These are phyloP conservation scores for Saccopteryx bilineata DNA, from an alignment of 2,113 vertebrate genomes.

Conservation along the genomic window DNA sequence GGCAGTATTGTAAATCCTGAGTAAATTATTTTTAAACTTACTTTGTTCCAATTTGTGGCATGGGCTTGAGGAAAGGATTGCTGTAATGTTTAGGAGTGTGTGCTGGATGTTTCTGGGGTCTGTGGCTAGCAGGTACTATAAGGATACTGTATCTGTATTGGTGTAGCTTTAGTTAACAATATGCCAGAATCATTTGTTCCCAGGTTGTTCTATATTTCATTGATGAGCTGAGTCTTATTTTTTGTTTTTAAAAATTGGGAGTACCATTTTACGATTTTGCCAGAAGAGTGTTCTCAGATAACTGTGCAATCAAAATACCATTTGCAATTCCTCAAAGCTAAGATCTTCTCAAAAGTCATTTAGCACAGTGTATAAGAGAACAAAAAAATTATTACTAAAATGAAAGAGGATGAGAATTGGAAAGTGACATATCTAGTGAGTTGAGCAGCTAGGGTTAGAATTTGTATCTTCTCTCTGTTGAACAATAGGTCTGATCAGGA, in stretches of 20 bases:
- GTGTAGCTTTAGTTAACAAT: not conserved
- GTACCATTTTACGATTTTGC: constrained; percentile 42
- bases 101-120: not conserved
- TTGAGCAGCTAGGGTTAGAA: constrained; percentile 8
- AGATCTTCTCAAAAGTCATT: constrained; percentile 44
- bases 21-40: constrained; percentile 24
- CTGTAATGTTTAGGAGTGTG: not conserved
- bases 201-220: not conserved
- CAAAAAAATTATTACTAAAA: constrained; percentile 9
- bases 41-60: constrained; percentile 42
- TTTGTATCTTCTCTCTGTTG: constrained; percentile 18
- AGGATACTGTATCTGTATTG: not conserved
- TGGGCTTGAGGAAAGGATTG: not conserved
- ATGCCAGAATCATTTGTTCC: not conserved
- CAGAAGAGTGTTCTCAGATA: constrained; percentile 16
- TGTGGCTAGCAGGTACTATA: not conserved
- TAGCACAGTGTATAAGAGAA: not conserved
- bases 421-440: constrained; percentile 24
- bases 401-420: constrained; percentile 26
- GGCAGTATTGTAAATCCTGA: constrained; percentile 25
- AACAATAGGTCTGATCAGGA: not conserved
- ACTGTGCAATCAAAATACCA: not conserved
- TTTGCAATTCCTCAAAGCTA: constrained; percentile 67
- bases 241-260: constrained; percentile 28
- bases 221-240: constrained; percentile 24